These are phyloP conservation scores for Psilanteris sp. DNA, from an alignment of 1,140 invertebrate genomes.

Conservation along the genomic window DNA sequence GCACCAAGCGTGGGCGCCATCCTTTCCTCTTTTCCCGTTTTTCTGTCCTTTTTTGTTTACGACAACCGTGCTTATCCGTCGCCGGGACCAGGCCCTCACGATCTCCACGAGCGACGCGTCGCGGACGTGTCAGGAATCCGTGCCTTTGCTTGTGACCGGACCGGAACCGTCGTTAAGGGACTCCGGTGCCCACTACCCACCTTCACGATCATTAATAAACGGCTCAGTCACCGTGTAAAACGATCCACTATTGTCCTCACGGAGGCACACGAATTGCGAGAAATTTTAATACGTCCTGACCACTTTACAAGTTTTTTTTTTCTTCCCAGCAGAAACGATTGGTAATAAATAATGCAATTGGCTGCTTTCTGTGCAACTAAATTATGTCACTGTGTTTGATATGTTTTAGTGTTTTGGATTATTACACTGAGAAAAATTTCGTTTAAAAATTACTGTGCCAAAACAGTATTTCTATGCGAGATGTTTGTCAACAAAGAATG, in stretches of 20 bases:
- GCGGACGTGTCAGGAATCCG: constrained; percentile 56
- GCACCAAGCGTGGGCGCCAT: constrained; percentile 79
- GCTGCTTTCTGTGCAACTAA: too few species aligned
- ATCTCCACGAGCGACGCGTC: constrained; percentile 55
- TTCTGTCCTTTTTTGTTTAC: constrained; percentile 62
- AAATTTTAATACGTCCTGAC: constrained; percentile 30
- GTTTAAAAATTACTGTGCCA: too few species aligned
- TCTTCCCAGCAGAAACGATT: too few species aligned
- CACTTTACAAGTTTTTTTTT: too few species aligned
- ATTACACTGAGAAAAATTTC: too few species aligned
- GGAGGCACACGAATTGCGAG: constrained; percentile 70
- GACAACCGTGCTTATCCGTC: constrained; percentile 52
- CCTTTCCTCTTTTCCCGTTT: constrained; percentile 71
- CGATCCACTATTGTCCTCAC: constrained; percentile 71
- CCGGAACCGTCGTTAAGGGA: constrained; percentile 64
- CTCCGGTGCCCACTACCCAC: constrained; percentile 35
- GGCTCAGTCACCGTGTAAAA: constrained; percentile 67
- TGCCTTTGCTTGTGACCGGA: constrained; percentile 20
- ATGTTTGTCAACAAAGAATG: too few species aligned
- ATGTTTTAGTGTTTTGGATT: too few species aligned
- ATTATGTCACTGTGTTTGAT: too few species aligned
- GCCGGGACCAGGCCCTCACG: constrained; percentile 43
- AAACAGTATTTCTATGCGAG: too few species aligned
- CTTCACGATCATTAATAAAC: constrained; percentile 74
- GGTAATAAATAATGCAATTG: too few species aligned